A percentile compares a stretch with the other conserved stretches of the same genome.
These are phyloP conservation scores for Asarcornis scutulata DNA, from an alignment of 2,113 vertebrate genomes.

Conservation along the genomic window DNA sequence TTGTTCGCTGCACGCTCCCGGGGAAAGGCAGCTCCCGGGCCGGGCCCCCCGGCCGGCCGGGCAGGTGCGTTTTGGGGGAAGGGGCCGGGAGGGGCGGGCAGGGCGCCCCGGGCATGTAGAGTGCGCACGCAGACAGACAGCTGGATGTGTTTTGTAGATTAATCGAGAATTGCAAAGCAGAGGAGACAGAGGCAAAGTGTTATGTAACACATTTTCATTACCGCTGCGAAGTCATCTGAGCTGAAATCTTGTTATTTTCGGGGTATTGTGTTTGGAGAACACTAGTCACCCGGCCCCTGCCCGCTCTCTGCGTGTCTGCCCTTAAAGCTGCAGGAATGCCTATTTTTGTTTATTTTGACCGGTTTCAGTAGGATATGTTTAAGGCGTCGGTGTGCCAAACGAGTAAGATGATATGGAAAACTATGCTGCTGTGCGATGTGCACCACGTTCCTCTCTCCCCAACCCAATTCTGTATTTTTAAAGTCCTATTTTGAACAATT, in stretches of 20 bases:
- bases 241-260: conserved; percentile 22
- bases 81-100: neutral
- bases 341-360: neutral
- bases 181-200: conserved; percentile 40
- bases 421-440: fast-evolving
- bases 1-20: neutral
- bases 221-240: conserved; percentile 45
- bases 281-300: neutral
- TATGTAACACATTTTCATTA: conserved; percentile 53
- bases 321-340: neutral
- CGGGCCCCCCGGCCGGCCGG: neutral
- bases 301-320: neutral
- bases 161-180: conserved; percentile 4
- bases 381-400: neutral
- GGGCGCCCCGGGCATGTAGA: neutral
- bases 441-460: neutral
- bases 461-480: neutral
- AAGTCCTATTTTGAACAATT: neutral
- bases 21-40: neutral
- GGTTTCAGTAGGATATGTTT: neutral
- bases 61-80: neutral
- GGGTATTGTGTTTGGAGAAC: neutral
- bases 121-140: neutral
- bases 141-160: neutral
- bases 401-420: neutral